Conservation (phyloP, 2,113 vertebrate species). For the Pithys albifrons region DNA sequence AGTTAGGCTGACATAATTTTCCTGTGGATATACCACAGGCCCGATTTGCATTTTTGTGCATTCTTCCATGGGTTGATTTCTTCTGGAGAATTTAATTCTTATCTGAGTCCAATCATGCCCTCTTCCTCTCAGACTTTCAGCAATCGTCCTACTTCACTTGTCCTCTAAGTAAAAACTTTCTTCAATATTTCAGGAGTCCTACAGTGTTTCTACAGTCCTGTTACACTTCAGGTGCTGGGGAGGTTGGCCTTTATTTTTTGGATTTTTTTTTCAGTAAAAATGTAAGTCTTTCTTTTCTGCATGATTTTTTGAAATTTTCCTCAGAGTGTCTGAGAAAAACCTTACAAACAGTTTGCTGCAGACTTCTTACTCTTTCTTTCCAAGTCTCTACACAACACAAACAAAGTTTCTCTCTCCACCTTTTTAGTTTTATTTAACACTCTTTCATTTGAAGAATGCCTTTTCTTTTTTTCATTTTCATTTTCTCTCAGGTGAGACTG, state of each 20-base stretch:
- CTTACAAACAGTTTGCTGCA: neutral
- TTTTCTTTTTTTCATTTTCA: neutral
- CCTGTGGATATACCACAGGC: neutral
- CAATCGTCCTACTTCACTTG: neutral
- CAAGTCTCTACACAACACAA: neutral
- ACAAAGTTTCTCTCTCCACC: neutral
- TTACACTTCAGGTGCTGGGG: neutral
- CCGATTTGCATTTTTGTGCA: neutral
- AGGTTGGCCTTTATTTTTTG: neutral
- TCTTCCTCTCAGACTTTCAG: neutral
- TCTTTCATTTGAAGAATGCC: neutral
- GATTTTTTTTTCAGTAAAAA: neutral
- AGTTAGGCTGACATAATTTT: neutral
- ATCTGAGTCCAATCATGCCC: neutral
- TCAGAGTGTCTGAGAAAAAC: neutral
- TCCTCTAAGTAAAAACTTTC: neutral
- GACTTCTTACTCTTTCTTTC: neutral
- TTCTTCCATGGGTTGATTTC: neutral
- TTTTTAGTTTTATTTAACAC: neutral
- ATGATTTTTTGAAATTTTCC: neutral
- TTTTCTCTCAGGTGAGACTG: neutral
- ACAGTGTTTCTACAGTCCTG: neutral
- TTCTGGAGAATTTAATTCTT: neutral
- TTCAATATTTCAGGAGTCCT: neutral
- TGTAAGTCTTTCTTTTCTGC: neutral